Percentiles rank a stretch among this genome's conserved stretches.
phyloP scores from a whole-genome alignment of 1,140 invertebrate species.

The Rhyacophila brunnea region DNA sequence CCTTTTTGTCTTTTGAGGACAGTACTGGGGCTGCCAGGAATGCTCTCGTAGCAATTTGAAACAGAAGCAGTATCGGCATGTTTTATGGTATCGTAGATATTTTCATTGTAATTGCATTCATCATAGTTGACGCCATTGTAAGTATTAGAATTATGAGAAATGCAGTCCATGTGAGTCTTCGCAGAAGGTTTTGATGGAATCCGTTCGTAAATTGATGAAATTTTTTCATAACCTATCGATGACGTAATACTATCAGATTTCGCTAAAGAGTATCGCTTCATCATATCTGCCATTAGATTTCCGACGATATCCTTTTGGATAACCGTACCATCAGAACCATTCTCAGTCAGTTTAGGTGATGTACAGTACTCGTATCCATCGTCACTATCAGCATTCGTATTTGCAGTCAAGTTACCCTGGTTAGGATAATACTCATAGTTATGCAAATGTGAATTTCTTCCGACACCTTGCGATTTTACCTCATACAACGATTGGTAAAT shows the following conservation, averaged over 20 bases:
- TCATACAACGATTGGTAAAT: conserved; percentile 49
- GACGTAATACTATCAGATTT: conserved; percentile 48
- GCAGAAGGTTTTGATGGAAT: conserved; percentile 41
- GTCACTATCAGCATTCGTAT: conserved; percentile 48
- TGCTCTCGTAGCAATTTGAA: conserved; percentile 62
- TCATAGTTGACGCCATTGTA: conserved; percentile 47
- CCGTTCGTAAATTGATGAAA: conserved; percentile 52
- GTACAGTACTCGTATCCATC: conserved; percentile 54
- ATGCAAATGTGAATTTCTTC: conserved; percentile 47
- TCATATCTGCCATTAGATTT: background rate
- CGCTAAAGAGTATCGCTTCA: conserved; percentile 38
- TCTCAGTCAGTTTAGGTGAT: conserved; percentile 35
- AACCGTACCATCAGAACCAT: background rate
- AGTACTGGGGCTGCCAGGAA: conserved; percentile 51
- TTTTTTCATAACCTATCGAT: conserved; percentile 53
- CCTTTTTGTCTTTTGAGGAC: conserved; percentile 45
- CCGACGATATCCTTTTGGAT: no score
- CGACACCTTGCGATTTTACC: conserved; percentile 47
- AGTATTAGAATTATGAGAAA: conserved; percentile 33
- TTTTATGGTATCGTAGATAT: conserved; percentile 62
- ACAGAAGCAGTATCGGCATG: conserved; percentile 47
- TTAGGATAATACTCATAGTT: conserved; percentile 50
- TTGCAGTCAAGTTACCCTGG: conserved; percentile 44
- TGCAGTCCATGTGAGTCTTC: conserved; percentile 39
- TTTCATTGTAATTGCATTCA: conserved; percentile 51